Evolutionary conservation across 2,888 invertebrate species (phyloP), one percentile per base, ranked within the genome.

Genomic region (Girardia tigrina): DNA sequence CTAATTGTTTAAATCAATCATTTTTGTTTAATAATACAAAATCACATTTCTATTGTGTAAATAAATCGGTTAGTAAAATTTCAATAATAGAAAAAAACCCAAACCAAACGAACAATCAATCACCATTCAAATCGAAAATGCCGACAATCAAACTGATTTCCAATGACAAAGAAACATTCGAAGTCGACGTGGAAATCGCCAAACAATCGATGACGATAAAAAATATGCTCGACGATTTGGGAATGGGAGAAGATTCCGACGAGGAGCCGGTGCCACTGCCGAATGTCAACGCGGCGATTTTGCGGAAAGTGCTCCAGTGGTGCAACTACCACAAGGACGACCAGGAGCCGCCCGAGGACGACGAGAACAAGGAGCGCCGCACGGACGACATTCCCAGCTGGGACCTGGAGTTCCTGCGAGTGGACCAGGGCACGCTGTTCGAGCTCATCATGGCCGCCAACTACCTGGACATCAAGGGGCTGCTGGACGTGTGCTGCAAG

Each of bases 351-450:
- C 91, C 93, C 76, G 90, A 92, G 80, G 91, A 93, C 8, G 94
- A 94, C 84, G 95, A 98, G 81, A 94, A 95, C 82, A 95, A 97
- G 83, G 93, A 92, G 84, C 97, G 95, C 82, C 87, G 97, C n/a
- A 97, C 97, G 0, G 97, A 98, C 83, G 97, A 98, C 82, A 98
- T 98, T 79, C 92, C 92, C 27, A 92, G 93, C 0, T 98, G 98
- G 98, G 98, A 98, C 86, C 92, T 94, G 0, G 97, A 98, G 84
- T 98, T 98, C 82, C 86, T 99, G 8, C 20, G 42, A 23, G 77
- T 77, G 4, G 94, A 95, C 84, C 94, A 95, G 84, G 94, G 92
- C 77, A 95, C 94, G 0, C 86, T 97, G 16, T 95, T 94, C 83
- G 95, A 95, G 86, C 86, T 97, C 69, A 95, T 97, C 81, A 86